These are phyloP conservation scores for Scaptodrosophila latifasciaeformis DNA, from an alignment of 2,888 invertebrate genomes.

Conservation along the genomic window DNA sequence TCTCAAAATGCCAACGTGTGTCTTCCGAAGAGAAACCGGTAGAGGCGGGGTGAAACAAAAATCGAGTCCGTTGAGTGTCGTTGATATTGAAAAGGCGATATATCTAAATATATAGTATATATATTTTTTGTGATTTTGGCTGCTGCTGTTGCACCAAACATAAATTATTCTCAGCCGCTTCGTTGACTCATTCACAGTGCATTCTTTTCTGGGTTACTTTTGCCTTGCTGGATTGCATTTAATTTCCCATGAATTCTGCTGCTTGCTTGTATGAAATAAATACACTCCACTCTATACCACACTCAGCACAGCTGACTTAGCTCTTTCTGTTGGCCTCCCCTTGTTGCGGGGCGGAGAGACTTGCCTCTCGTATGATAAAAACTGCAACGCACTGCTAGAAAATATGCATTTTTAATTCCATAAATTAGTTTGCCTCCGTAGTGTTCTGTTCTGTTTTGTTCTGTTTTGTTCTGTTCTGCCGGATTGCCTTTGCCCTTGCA, in stretches of 20 bases:
- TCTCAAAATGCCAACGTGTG: too few relatives aligned
- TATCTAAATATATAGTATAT: too few relatives aligned
- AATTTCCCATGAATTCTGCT: not conserved
- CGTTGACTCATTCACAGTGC: not conserved
- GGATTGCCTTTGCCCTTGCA: constrained; percentile 11
- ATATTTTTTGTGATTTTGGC: constrained; percentile 2
- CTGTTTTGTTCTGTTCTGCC: not conserved
- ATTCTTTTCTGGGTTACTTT: not conserved
- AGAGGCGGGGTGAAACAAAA: too few relatives aligned
- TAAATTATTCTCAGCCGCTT: not conserved
- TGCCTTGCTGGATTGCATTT: not conserved
- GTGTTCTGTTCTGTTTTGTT: too few relatives aligned
- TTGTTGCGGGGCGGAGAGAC: too few relatives aligned
- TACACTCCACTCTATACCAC: too few relatives aligned
- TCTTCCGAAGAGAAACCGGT: too few relatives aligned
- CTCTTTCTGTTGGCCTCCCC: not conserved
- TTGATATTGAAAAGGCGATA: too few relatives aligned
- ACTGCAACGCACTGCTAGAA: constrained; percentile 63
- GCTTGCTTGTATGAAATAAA: too few relatives aligned
- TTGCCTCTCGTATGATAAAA: constrained; percentile 59
- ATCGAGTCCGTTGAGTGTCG: too few relatives aligned
- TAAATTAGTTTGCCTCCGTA: constrained; percentile 67
- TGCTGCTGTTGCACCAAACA: not conserved
- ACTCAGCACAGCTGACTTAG: too few relatives aligned
- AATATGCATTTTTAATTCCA: constrained; percentile 69